These are phyloP conservation scores for Nicator chloris DNA, from an alignment of 2,113 vertebrate species.

Conservation along the genomic window DNA sequence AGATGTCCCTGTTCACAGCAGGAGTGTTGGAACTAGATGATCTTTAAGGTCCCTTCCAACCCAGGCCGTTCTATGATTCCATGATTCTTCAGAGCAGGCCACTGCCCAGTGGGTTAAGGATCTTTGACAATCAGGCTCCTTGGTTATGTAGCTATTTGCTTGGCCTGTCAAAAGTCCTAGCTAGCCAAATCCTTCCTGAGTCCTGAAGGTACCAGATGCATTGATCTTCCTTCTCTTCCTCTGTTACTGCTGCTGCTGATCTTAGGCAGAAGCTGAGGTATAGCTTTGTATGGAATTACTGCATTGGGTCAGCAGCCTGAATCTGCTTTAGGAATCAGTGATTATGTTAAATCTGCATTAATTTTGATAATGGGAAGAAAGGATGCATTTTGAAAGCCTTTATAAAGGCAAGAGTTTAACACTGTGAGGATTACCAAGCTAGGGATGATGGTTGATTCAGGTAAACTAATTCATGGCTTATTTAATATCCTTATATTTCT, in stretches of 20 bases:
- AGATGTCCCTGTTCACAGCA: background rate
- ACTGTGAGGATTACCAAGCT: background rate
- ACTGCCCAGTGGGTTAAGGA: background rate
- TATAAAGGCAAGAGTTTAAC: background rate
- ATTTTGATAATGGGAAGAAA: background rate
- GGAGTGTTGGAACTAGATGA: background rate
- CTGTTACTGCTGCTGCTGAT: background rate
- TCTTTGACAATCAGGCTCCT: background rate
- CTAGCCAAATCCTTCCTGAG: background rate
- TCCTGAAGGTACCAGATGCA: background rate
- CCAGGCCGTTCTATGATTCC: background rate
- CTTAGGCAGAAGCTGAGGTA: background rate
- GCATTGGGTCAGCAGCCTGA: background rate
- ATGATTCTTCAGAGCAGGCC: background rate
- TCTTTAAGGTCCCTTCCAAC: background rate
- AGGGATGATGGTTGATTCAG: background rate
- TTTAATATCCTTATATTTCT: background rate
- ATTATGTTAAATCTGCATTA: rapidly evolving
- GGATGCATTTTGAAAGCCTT: background rate
- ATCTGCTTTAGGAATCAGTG: background rate
- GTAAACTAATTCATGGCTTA: background rate
- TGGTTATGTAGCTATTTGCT: background rate
- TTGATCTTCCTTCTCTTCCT: background rate
- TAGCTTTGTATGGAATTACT: background rate
- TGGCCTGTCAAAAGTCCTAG: background rate